Base-by-base conservation (phyloP, 1,140 invertebrate genomes). In the Battus philenor region DNA sequence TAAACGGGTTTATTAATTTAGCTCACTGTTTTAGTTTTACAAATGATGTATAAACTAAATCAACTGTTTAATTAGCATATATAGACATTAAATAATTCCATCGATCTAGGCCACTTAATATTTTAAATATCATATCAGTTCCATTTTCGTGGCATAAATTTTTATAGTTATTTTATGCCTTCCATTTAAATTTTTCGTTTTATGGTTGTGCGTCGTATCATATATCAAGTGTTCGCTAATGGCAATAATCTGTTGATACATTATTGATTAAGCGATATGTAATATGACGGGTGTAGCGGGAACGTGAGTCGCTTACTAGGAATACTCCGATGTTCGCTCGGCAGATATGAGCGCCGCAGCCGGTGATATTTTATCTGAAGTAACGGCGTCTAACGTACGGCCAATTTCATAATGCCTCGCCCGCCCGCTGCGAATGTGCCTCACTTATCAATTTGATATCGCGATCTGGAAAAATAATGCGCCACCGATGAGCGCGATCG, bases 381-480 rank as follows among this genome's bases (percentile, higher is more conserved):
- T 81, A 82, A 85, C 74, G 78, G 78, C 79, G 61, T 66, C 75
- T 85, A 81, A 85, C 79, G 67, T 85, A 85, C 79, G 67, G 81
- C 79, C 79, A 85, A 85, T 83, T 81, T 83, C 77, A 85, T 85
- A 85, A 85, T 82, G 78, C 81, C 61, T 67, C 71, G 78, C 54
- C 53, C 70, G 72, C 66, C 73, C 66, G 69, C 68, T 49, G 58
- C 68, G 69, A 74, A 82, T 77, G 80, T 78, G 65, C 63, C 71
- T 74, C 78, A 84, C 80, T 82, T 82, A 84, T 84, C 78, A 84
- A 84, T 82, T 82, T 82, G 80, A 82, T 84, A 80, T 84, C 76
- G 74, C 67, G 63, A 75, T 75, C 72, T 62, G 61, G 65, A 64
- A 70, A 82, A 72, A 83, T 83, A 81, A 81, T 80, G 66, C 68